Percentiles rank a stretch among this genome's conserved stretches.
Conservation (phyloP, 2,888 invertebrate species). For the Nomada fucata region DNA sequence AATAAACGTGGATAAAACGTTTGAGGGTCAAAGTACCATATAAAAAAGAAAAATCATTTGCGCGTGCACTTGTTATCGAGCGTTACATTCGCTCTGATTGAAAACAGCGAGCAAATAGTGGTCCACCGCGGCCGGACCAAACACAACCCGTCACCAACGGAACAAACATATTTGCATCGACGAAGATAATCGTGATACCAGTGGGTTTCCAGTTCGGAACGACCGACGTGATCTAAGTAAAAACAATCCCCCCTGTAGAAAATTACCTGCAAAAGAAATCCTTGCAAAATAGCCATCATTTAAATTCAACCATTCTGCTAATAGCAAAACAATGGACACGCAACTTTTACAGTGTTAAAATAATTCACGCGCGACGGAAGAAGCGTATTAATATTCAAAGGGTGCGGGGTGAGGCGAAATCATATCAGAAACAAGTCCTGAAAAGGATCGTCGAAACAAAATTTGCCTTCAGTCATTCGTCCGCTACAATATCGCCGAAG, state of each 20-base stretch:
- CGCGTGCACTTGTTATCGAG: constrained; percentile 40
- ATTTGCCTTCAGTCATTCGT: neutral
- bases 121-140: neutral
- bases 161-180: constrained; percentile 22
- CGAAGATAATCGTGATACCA: constrained; percentile 35
- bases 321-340: too few species aligned
- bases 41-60: constrained; percentile 53
- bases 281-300: too few species aligned
- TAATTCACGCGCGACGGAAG: too few species aligned
- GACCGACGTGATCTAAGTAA: neutral
- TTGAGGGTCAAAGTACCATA: constrained; percentile 44
- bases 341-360: too few species aligned
- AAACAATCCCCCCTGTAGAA: neutral
- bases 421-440: too few species aligned
- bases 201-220: constrained; percentile 11
- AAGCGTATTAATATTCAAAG: too few species aligned
- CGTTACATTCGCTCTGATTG: constrained; percentile 45
- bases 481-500: neutral
- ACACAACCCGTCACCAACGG: neutral
- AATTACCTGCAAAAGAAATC: neutral
- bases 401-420: too few species aligned
- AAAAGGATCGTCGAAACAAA: neutral
- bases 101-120: constrained; percentile 23
- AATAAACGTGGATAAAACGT: constrained; percentile 47
- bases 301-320: too few species aligned